Percentiles rank a stretch among this genome's conserved stretches.
Conservation (phyloP, 1,140 invertebrate genomes). For the Campoletis sonorensis region DNA sequence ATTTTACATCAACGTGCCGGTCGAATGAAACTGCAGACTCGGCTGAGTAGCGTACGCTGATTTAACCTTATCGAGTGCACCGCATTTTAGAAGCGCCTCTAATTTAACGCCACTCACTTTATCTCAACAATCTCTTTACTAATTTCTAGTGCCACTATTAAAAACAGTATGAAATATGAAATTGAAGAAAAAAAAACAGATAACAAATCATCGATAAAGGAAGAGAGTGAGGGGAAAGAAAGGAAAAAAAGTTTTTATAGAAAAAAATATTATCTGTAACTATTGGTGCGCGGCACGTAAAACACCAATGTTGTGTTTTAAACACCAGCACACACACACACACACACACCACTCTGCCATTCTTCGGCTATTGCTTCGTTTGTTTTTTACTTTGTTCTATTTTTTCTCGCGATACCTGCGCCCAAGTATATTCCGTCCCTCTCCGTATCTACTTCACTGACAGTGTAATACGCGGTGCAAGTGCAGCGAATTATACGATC, state of each 20-base stretch:
- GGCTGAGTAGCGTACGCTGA: too few species aligned
- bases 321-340: not conserved
- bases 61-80: too few species aligned
- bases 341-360: not conserved
- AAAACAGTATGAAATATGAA: not conserved
- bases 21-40: too few species aligned
- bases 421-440: not conserved
- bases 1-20: too few species aligned
- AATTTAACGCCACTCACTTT: too few species aligned
- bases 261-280: not conserved
- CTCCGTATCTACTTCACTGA: too few species aligned
- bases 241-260: not conserved
- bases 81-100: too few species aligned
- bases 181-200: not conserved
- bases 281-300: constrained; percentile 21
- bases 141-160: too few species aligned
- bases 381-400: too few species aligned
- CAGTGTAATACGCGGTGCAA: not conserved
- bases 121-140: too few species aligned
- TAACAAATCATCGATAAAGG: not conserved
- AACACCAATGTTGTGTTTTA: not conserved
- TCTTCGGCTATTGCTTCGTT: not conserved
- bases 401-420: not conserved
- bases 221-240: not conserved
- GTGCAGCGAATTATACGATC: constrained; percentile 30